A percentile compares a stretch with the other conserved stretches of the same genome.
These are phyloP conservation scores for Cephalotes varians DNA, from an alignment of 2,888 invertebrate species.

Conservation along the genomic window DNA sequence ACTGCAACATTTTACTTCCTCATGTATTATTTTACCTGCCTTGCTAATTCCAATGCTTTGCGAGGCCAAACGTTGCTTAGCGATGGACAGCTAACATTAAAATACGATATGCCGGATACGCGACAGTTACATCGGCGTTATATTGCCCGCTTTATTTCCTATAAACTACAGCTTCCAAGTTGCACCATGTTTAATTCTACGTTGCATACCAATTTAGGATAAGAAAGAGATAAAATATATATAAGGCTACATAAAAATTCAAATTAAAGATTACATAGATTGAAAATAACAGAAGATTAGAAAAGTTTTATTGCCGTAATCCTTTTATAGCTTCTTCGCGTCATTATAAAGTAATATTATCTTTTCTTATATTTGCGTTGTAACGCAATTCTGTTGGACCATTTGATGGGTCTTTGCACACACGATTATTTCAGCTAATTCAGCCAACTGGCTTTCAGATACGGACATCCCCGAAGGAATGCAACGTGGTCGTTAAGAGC, in stretches of 20 bases:
- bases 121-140: constrained; percentile 15
- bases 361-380: not conserved
- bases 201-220: not conserved
- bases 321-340: not conserved
- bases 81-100: constrained; percentile 18
- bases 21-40: not conserved
- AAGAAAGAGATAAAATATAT: not conserved
- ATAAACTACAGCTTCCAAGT: constrained; percentile 16
- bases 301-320: not conserved
- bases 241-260: not conserved
- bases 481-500: constrained; percentile 9
- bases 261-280: not conserved
- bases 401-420: not conserved
- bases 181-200: not conserved
- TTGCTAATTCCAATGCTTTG: constrained; percentile 16
- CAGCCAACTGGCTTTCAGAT: not conserved
- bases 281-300: not conserved
- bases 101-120: constrained; percentile 10
- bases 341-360: not conserved
- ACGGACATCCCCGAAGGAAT: not conserved
- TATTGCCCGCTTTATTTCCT: constrained; percentile 30
- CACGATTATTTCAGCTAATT: not conserved
- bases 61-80: constrained; percentile 7
- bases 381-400: not conserved
- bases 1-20: constrained; percentile 10